Percentiles rank a stretch among this genome's conserved stretches.
These are phyloP conservation scores for Malurus elegans DNA, from an alignment of 2,113 vertebrate species.

Conservation along the genomic window DNA sequence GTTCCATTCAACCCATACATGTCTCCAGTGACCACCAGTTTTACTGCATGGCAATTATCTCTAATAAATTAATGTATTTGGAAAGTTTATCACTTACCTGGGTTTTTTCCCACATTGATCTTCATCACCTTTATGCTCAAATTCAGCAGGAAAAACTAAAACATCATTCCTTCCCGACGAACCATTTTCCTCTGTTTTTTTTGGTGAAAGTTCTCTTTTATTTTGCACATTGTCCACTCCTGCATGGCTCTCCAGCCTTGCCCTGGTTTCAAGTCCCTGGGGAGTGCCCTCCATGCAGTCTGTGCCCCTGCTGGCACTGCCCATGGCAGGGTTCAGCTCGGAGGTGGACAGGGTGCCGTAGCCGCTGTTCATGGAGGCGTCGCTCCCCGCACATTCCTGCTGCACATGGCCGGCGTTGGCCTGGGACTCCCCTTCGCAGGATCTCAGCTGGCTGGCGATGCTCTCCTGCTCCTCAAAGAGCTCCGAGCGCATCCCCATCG, in stretches of 20 bases:
- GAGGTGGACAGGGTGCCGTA: conserved; percentile 83
- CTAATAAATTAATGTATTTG: neutral
- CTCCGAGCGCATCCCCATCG: conserved; percentile 70
- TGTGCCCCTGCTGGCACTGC: neutral
- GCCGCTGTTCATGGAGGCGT: conserved; percentile 80
- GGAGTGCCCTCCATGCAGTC: neutral
- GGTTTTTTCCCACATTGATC: conserved; percentile 38
- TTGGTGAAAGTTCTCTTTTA: neutral
- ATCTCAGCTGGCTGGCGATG: conserved; percentile 50
- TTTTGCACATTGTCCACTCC: neutral
- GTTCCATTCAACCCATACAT: neutral
- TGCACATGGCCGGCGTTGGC: neutral
- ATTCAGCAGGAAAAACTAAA: conserved; percentile 17
- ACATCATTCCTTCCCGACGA: neutral
- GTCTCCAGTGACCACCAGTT: neutral
- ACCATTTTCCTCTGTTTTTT: neutral
- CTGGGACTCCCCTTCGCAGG: conserved; percentile 43
- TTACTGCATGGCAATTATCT: neutral
- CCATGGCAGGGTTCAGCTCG: conserved; percentile 56
- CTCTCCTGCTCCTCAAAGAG: conserved; percentile 59
- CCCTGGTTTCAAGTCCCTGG: neutral
- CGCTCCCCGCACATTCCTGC: conserved; percentile 62
- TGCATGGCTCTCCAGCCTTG: neutral
- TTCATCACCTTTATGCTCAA: conserved; percentile 45
- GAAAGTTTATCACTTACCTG: conserved; percentile 46